Percentiles rank a stretch among this genome's conserved stretches.
These are phyloP conservation scores for Semotilus atromaculatus DNA, from an alignment of 2,797 vertebrate species.

Conservation along the genomic window DNA sequence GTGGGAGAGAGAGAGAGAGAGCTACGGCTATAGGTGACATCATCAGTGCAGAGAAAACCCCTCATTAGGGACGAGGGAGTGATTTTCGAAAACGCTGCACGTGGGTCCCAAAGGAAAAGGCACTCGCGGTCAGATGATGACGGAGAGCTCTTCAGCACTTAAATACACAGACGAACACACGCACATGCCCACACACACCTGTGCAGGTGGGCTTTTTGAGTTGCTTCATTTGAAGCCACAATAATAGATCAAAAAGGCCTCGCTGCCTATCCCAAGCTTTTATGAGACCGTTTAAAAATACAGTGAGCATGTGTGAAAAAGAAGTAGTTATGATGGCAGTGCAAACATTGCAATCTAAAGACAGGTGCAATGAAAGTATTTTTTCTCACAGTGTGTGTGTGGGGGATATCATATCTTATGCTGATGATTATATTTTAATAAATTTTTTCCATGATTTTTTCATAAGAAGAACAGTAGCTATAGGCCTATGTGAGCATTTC, in stretches of 20 bases:
- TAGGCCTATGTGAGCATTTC: neutral
- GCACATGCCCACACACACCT: constrained; percentile 51
- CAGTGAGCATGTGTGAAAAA: constrained; percentile 23
- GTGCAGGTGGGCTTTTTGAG: constrained; percentile 55
- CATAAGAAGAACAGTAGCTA: neutral
- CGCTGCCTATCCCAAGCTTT: constrained; percentile 29
- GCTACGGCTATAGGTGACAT: constrained; percentile 40
- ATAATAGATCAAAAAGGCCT: constrained; percentile 55
- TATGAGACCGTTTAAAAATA: constrained; percentile 26
- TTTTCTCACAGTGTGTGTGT: neutral
- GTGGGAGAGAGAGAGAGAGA: constrained; percentile 32
- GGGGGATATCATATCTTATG: neutral
- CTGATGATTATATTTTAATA: neutral
- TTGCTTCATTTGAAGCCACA: constrained; percentile 52
- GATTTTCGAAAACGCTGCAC: constrained; percentile 42
- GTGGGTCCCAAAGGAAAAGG: neutral
- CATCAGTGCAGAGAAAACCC: constrained; percentile 47
- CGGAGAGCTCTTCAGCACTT: neutral
- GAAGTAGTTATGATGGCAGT: neutral
- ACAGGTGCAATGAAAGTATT: constrained; percentile 26
- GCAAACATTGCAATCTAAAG: constrained; percentile 16
- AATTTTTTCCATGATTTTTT: neutral
- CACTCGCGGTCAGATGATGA: constrained; percentile 23
- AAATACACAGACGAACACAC: constrained; percentile 29
- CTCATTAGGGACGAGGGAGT: constrained; percentile 51